Evolutionary conservation across 2,113 vertebrate genomes (phyloP), one percentile per base, ranked within the genome.

Genomic region (Entelurus aequoreus): DNA sequence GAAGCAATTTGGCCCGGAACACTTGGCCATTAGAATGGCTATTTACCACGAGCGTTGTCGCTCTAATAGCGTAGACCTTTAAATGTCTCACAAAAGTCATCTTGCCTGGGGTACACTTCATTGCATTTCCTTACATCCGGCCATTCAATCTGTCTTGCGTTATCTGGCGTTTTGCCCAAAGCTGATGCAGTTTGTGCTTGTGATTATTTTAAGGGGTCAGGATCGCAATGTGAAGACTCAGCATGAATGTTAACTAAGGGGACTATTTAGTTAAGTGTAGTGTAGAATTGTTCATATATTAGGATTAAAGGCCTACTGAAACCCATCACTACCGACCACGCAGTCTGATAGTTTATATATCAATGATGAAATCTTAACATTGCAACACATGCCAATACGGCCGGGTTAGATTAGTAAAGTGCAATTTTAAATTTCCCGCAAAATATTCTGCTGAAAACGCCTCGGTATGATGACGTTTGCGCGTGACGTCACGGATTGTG

Each of bases 11-110:
- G 84, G 84, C 84, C 86, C 3, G 9, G 74, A 84, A 86, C 84
- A 86, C 76, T 79, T 70, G 54, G 75, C 42, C 74, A 78, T 81
- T 77, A 79, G 64, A 69, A 84, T 60, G 76, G 80, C 75, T 79
- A 84, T 88, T 88, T 88, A 87, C 86, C 81, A 86, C 76, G 4
- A 83, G 66, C 65, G 53, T 66, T 81, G 77, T 86, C 74, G 71
- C 71, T 82, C 74, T 69, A 72, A 83, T 19, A 86, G 72, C 72
- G 63, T 73, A 77, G 71, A 80, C 79, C 76, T 77, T 84, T 84
- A 87, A 87, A 78, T 76, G 81, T 87, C 77, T 82, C 65, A 71
- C 84, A 84, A 84, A 84, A 84, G 82, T 84, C 83, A 88, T 89
- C 83, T 87, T 2, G 69, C 81, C 75, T 83, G n/a, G 55, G 68